Evolutionary conservation across 2,888 invertebrate genomes (phyloP).

Genomic region (Cerastis leucographa): DNA sequence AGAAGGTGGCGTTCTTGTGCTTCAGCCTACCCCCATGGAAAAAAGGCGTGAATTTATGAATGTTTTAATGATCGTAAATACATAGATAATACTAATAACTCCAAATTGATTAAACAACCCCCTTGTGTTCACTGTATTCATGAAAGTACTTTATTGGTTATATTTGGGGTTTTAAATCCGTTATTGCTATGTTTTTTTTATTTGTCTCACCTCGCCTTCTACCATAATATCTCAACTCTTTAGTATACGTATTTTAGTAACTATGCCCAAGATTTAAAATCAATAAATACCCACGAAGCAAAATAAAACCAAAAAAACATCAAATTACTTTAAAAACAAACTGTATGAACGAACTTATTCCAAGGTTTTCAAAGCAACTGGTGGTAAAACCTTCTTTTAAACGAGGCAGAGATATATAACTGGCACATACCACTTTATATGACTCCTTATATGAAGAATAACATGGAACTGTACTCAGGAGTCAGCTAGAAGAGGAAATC

Average conservation of each 20-base stretch:
- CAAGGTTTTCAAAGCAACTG: constrained; percentile 1
- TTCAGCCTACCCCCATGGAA: not conserved
- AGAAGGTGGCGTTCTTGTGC: not conserved
- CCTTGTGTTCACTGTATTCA: not conserved
- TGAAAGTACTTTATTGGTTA: not conserved
- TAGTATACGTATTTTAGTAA: not conserved
- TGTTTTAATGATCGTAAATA: not conserved
- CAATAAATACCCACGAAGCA: too few species aligned
- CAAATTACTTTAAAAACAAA: not conserved
- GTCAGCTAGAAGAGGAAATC: constrained; percentile 31
- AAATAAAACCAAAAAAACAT: not conserved
- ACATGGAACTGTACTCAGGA: constrained; percentile 49
- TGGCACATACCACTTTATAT: constrained; percentile 8
- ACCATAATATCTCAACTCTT: not conserved
- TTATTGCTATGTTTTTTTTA: too few species aligned
- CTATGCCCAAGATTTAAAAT: not conserved
- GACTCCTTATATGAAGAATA: constrained; percentile 25
- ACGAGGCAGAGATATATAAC: not conserved
- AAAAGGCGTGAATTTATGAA: not conserved
- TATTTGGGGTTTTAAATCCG: not conserved
- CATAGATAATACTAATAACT: not conserved
- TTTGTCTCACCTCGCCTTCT: not conserved
- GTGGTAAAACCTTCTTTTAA: not conserved
- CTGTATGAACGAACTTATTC: not conserved
- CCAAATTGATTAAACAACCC: not conserved